phyloP scores from a whole-genome alignment of 1,140 invertebrate species.

The Brachionus rotundiformis region DNA sequence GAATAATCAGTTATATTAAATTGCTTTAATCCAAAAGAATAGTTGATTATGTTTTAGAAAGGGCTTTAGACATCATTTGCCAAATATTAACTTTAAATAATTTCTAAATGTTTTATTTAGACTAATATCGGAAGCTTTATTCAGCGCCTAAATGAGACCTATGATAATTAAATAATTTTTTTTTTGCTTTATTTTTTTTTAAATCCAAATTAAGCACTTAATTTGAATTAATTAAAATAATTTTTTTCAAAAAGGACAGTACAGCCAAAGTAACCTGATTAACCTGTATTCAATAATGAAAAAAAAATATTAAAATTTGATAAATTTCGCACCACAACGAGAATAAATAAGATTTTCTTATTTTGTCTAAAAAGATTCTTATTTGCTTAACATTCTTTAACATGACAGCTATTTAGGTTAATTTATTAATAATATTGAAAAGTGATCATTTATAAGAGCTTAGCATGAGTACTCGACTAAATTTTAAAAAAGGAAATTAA shows the following conservation, averaged over 20 bases:
- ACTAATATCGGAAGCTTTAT: neutral
- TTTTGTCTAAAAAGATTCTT: neutral
- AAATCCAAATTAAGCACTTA: no score
- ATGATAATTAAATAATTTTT: neutral
- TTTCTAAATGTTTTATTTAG: neutral
- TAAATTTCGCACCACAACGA: neutral
- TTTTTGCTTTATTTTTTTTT: no score
- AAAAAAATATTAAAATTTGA: neutral
- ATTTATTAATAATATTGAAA: slow-evolving; percentile 6
- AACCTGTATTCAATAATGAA: neutral
- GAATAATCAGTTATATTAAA: neutral
- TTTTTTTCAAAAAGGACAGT: neutral
- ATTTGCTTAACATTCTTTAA: slow-evolving; percentile 32
- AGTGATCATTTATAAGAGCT: neutral
- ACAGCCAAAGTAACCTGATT: neutral
- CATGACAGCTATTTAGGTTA: slow-evolving; percentile 25
- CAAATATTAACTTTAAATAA: neutral
- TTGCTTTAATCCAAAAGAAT: neutral
- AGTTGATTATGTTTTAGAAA: neutral
- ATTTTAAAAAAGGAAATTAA: slow-evolving; percentile 2
- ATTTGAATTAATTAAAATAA: neutral
- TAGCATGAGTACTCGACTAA: slow-evolving; percentile 8
- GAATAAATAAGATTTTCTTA: neutral
- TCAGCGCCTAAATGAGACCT: neutral
- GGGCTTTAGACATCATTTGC: neutral